Conservation (phyloP, 2,888 invertebrate species). For the Ommatoiulus sabulosus region DNA sequence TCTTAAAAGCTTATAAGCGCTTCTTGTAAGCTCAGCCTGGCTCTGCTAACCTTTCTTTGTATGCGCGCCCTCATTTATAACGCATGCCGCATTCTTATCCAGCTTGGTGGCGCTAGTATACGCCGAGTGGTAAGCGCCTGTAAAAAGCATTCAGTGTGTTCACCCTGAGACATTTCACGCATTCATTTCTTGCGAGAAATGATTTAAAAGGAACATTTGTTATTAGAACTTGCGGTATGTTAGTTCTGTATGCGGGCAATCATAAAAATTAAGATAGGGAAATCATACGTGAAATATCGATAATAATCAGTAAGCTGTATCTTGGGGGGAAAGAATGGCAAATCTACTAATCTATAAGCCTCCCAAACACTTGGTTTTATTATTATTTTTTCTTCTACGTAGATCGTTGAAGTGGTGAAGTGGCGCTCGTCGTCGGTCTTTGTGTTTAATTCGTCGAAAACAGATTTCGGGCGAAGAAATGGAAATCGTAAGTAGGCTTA, state of each 20-base stretch:
- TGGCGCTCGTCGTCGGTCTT: neutral
- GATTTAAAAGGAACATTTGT: too few species aligned
- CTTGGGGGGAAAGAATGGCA: neutral
- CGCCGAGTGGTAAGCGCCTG: too few species aligned
- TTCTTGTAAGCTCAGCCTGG: too few species aligned
- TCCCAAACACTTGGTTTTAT: neutral
- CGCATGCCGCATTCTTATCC: too few species aligned
- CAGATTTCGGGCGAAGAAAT: neutral
- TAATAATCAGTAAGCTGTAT: neutral
- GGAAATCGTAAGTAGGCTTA: constrained; percentile 40
- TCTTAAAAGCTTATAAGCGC: too few species aligned
- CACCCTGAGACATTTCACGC: too few species aligned
- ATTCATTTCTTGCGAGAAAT: too few species aligned
- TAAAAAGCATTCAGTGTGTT: too few species aligned
- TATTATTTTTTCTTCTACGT: neutral
- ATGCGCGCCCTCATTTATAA: too few species aligned
- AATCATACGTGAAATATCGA: neutral
- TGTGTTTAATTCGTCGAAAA: constrained; percentile 3
- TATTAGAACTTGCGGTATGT: too few species aligned
- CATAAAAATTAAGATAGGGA: neutral
- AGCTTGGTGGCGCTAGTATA: too few species aligned
- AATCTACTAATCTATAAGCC: neutral
- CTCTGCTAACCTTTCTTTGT: too few species aligned
- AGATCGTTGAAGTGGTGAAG: neutral
- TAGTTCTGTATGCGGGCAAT: neutral